A percentile compares a stretch with the other conserved stretches of the same genome.
These are phyloP conservation scores for Melieria crassipennis DNA, from an alignment of 2,888 invertebrate species.

Conservation along the genomic window DNA sequence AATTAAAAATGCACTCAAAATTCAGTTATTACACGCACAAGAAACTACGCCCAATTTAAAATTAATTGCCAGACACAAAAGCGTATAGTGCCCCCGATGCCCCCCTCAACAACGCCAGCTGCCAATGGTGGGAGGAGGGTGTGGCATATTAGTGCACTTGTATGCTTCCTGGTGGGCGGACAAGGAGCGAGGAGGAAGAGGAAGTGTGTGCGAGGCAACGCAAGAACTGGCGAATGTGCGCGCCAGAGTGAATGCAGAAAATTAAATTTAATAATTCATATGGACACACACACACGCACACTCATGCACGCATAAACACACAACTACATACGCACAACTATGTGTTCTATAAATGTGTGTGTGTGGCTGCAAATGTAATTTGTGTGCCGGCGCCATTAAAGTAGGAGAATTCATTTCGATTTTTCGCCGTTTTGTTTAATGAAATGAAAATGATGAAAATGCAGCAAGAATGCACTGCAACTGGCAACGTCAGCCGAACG, in stretches of 20 bases:
- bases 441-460: no score
- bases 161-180: background rate
- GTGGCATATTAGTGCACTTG: constrained; percentile 18
- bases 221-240: constrained; percentile 14
- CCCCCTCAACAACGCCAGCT: background rate
- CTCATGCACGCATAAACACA: constrained; percentile 28
- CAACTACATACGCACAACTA: constrained; percentile 15
- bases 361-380: background rate
- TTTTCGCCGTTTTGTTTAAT: no score
- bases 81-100: background rate
- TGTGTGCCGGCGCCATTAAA: no score
- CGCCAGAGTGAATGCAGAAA: constrained; percentile 58
- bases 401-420: no score
- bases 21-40: constrained; percentile 47
- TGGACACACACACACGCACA: constrained; percentile 44
- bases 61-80: constrained; percentile 61
- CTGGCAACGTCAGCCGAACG: no score
- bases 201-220: background rate
- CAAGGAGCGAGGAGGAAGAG: background rate
- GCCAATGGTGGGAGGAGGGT: constrained; percentile 16
- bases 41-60: constrained; percentile 60
- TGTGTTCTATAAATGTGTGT: background rate
- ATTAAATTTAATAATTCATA: constrained; percentile 63
- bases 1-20: constrained; percentile 47
- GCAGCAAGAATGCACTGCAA: no score